phyloP scores from a whole-genome alignment of 1,140 invertebrate species.

The Philopotamus ludificatus region DNA sequence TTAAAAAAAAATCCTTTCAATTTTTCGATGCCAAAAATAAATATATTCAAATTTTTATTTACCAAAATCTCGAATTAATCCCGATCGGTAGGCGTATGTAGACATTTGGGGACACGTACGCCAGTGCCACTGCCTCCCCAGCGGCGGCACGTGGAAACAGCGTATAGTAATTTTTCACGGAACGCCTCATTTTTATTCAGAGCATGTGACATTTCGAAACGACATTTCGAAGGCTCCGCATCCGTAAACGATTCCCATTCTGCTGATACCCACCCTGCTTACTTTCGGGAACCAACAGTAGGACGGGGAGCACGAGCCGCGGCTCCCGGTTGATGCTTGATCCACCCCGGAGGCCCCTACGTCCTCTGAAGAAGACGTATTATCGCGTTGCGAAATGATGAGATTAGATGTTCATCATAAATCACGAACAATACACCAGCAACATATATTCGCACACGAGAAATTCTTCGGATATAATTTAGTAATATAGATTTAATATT shows the following conservation, averaged over 20 bases:
- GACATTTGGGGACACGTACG: no score
- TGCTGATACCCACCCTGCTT: background rate
- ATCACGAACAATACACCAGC: no score
- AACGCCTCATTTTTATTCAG: conserved; percentile 42
- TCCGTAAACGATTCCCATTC: conserved; percentile 41
- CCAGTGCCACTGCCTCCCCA: conserved; percentile 7
- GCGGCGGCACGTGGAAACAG: conserved; percentile 16
- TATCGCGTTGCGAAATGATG: conserved; percentile 11
- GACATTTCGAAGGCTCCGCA: conserved; percentile 41
- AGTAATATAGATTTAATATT: no score
- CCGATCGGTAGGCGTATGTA: no score
- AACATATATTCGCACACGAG: no score
- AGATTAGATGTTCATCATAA: conserved; percentile 26
- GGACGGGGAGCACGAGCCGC: no score
- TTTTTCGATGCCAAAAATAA: no score
- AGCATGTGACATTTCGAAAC: conserved; percentile 39
- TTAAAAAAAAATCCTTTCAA: no score
- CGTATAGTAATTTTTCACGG: conserved; percentile 39
- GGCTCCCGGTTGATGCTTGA: no score
- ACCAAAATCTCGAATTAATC: no score
- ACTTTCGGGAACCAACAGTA: background rate
- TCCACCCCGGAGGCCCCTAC: background rate
- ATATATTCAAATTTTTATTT: no score
- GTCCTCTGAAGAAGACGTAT: conserved; percentile 15
- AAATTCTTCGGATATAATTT: no score